A percentile compares a stretch with the other conserved stretches of the same genome.
Conservation (phyloP, 2,888 invertebrate species). For the Caenorhabditis wallacei region DNA sequence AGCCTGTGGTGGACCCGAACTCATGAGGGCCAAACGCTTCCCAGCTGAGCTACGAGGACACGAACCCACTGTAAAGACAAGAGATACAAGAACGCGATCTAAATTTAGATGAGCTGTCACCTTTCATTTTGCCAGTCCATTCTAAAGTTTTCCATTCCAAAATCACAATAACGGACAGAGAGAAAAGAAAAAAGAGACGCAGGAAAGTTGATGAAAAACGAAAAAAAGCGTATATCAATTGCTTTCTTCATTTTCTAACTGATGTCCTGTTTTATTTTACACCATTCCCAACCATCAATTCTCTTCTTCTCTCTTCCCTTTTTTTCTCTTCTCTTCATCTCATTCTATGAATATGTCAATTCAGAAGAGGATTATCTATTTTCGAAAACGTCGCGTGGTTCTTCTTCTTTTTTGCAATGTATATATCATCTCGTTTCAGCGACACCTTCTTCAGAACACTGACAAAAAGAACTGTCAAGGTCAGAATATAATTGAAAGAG, state of each 20-base stretch:
- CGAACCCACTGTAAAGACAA: too few relatives aligned
- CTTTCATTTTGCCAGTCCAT: too few relatives aligned
- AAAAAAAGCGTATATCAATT: conserved; percentile 18
- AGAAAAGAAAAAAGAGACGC: conserved; percentile 23
- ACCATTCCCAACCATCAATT: not conserved
- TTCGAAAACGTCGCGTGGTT: conserved; percentile 7
- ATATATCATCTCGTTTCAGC: conserved; percentile 23
- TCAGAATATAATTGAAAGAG: conserved; percentile 1
- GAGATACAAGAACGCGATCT: too few relatives aligned
- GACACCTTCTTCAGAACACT: conserved; percentile 11
- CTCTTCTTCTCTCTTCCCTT: not conserved
- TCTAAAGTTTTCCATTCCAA: not conserved
- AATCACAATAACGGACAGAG: not conserved
- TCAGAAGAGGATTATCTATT: conserved; percentile 37
- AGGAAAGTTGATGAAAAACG: conserved; percentile 4
- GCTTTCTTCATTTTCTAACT: conserved; percentile 13
- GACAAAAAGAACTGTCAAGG: conserved; percentile 33
- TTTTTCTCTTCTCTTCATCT: not conserved
- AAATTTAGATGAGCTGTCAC: too few relatives aligned
- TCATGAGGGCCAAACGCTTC: too few relatives aligned
- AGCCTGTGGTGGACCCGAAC: too few relatives aligned
- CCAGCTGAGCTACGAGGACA: too few relatives aligned
- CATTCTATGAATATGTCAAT: conserved; percentile 28
- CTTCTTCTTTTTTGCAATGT: too few relatives aligned
- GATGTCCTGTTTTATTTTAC: conserved; percentile 34